These are phyloP conservation scores for Zapus hudsonius DNA, from an alignment of 2,113 vertebrate species.

Conservation along the genomic window DNA sequence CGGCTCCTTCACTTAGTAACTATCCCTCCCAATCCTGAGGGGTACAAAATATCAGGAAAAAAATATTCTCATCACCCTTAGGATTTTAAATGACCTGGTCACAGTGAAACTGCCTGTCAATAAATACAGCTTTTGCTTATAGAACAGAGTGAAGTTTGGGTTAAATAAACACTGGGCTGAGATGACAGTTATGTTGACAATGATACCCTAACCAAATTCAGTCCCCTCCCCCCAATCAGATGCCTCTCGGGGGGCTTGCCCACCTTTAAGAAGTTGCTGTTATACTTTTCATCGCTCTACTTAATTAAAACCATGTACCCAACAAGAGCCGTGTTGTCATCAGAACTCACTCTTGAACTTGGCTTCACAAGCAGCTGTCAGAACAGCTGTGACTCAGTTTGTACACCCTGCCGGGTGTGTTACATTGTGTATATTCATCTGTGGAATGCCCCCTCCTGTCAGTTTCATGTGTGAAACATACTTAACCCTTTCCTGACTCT, in stretches of 20 bases:
- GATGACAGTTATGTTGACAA: constrained; percentile 62
- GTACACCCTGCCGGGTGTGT: not conserved
- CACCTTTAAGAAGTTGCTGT: not conserved
- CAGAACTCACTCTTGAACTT: constrained; percentile 34
- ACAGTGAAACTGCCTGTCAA: constrained; percentile 28
- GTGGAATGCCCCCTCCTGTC: fast-evolving
- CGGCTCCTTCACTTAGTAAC: not conserved
- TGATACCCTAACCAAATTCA: constrained; percentile 16
- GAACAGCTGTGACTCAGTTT: constrained; percentile 8
- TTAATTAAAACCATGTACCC: constrained; percentile 53
- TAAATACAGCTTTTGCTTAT: not conserved
- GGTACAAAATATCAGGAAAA: constrained; percentile 35
- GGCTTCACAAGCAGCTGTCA: not conserved
- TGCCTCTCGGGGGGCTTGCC: not conserved
- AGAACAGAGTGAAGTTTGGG: constrained; percentile 39
- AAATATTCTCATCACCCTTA: not conserved
- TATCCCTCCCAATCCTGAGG: not conserved
- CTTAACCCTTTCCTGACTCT: not conserved
- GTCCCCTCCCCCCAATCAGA: not conserved
- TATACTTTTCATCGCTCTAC: not conserved
- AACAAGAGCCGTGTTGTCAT: constrained; percentile 37
- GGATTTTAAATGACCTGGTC: constrained; percentile 38
- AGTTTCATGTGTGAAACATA: constrained; percentile 18
- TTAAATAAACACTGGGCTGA: constrained; percentile 31
- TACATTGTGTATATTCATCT: constrained; percentile 32